Evolutionary conservation across 2,888 invertebrate genomes (phyloP).

Genomic region (Halictus ligatus): DNA sequence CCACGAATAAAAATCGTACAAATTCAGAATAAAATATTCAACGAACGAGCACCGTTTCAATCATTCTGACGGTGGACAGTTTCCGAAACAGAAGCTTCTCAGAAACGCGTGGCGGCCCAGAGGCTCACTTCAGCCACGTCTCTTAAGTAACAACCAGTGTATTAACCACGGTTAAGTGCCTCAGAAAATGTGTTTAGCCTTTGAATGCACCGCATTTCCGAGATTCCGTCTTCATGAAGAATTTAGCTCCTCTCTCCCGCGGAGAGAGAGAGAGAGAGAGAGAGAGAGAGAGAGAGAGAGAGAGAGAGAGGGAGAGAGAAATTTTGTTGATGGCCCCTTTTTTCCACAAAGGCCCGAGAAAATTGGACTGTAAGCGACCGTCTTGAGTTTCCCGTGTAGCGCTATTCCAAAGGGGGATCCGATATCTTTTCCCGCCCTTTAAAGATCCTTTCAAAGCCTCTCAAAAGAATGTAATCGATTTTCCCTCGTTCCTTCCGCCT

Average conservation of each 20-base stretch:
- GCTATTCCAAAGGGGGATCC: conserved; percentile 34
- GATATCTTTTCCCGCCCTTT: conserved; percentile 44
- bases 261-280: not conserved
- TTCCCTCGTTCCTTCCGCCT: conserved; percentile 17
- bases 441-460: conserved; percentile 41
- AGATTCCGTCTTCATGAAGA: conserved; percentile 22
- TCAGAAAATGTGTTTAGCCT: conserved; percentile 17
- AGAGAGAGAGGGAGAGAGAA: not conserved
- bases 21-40: not conserved
- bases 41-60: not conserved
- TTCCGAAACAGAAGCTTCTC: not conserved
- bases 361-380: conserved; percentile 46
- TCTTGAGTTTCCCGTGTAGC: conserved; percentile 36
- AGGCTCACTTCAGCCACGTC: not conserved
- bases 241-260: not conserved
- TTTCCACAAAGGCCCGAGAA: conserved; percentile 29
- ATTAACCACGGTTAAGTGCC: not conserved
- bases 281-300: too few species aligned
- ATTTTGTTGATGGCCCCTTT: conserved; percentile 15
- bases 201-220: not conserved
- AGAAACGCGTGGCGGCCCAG: not conserved
- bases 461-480: conserved; percentile 55
- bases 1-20: too few species aligned
- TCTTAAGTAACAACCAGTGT: conserved; percentile 5
- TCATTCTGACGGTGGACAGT: not conserved